phyloP scores from a whole-genome alignment of 64 coral and sea anemone species.

The Pocillopora damicornis region DNA sequence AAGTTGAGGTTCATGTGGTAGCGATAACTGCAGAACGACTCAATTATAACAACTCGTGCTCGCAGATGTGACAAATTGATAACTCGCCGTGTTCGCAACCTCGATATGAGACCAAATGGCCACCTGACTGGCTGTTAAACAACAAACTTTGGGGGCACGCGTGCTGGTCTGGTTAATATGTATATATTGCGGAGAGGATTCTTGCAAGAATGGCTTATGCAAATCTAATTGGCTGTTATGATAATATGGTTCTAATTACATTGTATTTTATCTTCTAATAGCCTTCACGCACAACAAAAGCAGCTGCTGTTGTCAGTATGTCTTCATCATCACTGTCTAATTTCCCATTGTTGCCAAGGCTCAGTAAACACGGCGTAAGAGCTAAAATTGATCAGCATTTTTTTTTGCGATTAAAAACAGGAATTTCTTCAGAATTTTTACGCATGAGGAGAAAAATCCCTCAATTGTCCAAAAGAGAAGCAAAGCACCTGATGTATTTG shows the following conservation, averaged over 20 bases:
- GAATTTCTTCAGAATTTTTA: too few relatives aligned
- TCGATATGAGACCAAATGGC: slow-evolving; percentile 50
- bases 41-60: slow-evolving; percentile 67
- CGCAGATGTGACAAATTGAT: slow-evolving; percentile 66
- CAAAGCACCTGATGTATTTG: slow-evolving; percentile 7
- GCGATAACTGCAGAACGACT: background rate
- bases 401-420: background rate
- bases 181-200: slow-evolving; percentile 61
- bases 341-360: slow-evolving; percentile 74
- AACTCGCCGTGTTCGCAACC: slow-evolving; percentile 50
- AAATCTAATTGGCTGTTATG: slow-evolving; percentile 99
- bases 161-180: slow-evolving; percentile 83
- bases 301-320: slow-evolving; percentile 67
- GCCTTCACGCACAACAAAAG: slow-evolving; percentile 94
- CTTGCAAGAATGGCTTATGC: slow-evolving; percentile 82
- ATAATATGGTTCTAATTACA: slow-evolving; percentile 99
- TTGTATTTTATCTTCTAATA: slow-evolving; percentile 98
- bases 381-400: slow-evolving; percentile 7
- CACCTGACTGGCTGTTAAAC: slow-evolving; percentile 78
- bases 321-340: slow-evolving; percentile 91
- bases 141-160: slow-evolving; percentile 81
- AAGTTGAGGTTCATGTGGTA: slow-evolving; percentile 89
- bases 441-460: background rate
- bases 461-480: background rate
- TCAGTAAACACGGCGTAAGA: slow-evolving; percentile 33